Percentiles rank a stretch among this genome's conserved stretches.
Conservation (phyloP, 2,888 invertebrate species). For the Lapara coniferarum region DNA sequence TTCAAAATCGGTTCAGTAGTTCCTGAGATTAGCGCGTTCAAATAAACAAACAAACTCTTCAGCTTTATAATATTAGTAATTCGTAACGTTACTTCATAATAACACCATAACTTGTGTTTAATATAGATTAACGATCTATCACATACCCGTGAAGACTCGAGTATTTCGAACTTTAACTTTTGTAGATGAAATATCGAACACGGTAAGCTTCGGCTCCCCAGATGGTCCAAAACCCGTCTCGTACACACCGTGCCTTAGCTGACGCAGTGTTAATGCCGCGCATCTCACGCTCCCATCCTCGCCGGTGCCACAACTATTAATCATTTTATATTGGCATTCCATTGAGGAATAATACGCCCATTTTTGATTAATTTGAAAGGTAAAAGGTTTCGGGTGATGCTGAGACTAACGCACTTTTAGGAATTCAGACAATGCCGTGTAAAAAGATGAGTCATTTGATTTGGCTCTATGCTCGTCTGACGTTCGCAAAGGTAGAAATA, state of each 20-base stretch:
- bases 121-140: no score
- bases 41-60: no score
- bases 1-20: no score
- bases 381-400: slow-evolving; percentile 21
- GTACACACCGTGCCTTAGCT: slow-evolving; percentile 11
- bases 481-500: neutral
- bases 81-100: no score
- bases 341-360: slow-evolving; percentile 37
- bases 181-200: neutral
- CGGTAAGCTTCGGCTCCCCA: neutral
- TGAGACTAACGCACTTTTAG: slow-evolving; percentile 6
- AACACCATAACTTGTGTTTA: no score
- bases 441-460: slow-evolving; percentile 2
- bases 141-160: no score
- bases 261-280: slow-evolving; percentile 37
- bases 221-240: neutral
- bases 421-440: slow-evolving; percentile 9
- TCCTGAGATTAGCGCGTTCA: no score
- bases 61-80: no score
- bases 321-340: slow-evolving; percentile 53
- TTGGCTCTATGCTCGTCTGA: neutral
- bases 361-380: slow-evolving; percentile 26
- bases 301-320: slow-evolving; percentile 59
- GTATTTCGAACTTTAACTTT: no score
- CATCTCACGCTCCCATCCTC: slow-evolving; percentile 45